A percentile compares a stretch with the other conserved stretches of the same genome.
These are phyloP conservation scores for Drosophila longiperda DNA, from an alignment of 2,888 invertebrate genomes.

Conservation along the genomic window DNA sequence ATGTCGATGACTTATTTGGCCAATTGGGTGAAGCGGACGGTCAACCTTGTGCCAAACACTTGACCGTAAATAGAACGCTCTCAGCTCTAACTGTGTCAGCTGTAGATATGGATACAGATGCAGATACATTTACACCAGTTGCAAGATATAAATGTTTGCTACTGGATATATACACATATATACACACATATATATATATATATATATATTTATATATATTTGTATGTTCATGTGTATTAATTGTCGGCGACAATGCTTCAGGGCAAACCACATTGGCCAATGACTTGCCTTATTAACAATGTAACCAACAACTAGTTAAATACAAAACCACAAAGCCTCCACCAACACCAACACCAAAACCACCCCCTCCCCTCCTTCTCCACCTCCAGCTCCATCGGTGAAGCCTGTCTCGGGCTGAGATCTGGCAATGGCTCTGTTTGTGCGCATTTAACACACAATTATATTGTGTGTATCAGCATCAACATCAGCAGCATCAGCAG, in stretches of 20 bases:
- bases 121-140: slow-evolving; percentile 27
- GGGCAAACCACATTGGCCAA: slow-evolving; percentile 74
- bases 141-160: slow-evolving; percentile 8
- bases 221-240: slow-evolving; percentile 52
- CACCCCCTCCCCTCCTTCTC: too few species aligned
- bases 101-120: slow-evolving; percentile 18
- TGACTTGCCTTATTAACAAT: slow-evolving; percentile 70
- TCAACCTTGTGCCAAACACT: slow-evolving; percentile 71
- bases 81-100: slow-evolving; percentile 63
- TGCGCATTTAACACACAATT: slow-evolving; percentile 68
- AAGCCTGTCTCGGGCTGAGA: slow-evolving; percentile 1
- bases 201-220: fast-evolving
- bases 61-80: slow-evolving; percentile 75
- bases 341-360: neutral
- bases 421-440: slow-evolving; percentile 51
- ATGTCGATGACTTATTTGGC: slow-evolving; percentile 73
- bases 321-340: slow-evolving; percentile 26
- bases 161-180: neutral
- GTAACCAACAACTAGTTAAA: slow-evolving; percentile 70
- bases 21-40: slow-evolving; percentile 73
- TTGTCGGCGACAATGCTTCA: slow-evolving; percentile 59
- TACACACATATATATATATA: neutral
- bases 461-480: slow-evolving; percentile 40
- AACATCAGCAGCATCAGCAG: slow-evolving; percentile 17
- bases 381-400: neutral